These are phyloP conservation scores for Ectobius pallidus DNA, from an alignment of 2,888 invertebrate species.

Conservation along the genomic window DNA sequence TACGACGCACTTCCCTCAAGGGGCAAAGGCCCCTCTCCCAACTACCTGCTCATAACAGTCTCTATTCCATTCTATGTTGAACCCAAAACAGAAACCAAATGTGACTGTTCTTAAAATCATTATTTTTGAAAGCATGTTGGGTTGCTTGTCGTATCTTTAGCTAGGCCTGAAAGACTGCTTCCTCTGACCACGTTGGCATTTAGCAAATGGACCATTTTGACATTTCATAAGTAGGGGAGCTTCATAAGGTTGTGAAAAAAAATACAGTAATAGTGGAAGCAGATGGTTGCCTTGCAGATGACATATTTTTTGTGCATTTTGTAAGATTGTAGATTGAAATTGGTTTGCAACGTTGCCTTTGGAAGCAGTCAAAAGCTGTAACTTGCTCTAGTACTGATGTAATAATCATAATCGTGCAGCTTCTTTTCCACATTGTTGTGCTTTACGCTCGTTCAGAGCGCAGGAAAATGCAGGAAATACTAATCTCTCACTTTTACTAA, in stretches of 20 bases:
- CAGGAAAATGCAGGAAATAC: background rate
- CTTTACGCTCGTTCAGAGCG: constrained; percentile 4
- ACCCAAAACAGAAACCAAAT: background rate
- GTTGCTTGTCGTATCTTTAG: constrained; percentile 22
- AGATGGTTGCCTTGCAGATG: constrained; percentile 1
- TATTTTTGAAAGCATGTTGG: constrained; percentile 28
- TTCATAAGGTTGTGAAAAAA: constrained; percentile 19
- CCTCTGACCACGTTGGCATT: constrained; percentile 4
- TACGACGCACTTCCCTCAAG: constrained; percentile 9
- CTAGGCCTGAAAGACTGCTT: constrained; percentile 7
- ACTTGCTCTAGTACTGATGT: constrained; percentile 13
- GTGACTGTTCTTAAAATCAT: constrained; percentile 27
- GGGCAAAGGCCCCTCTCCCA: background rate
- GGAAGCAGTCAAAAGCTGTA: constrained; percentile 19
- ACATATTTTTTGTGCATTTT: background rate
- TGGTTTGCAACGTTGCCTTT: background rate
- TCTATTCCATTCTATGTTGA: constrained; percentile 23
- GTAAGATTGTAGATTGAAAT: background rate
- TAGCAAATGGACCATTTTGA: background rate
- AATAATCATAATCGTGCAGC: constrained; percentile 21
- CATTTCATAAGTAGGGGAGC: background rate
- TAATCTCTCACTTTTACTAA: constrained; percentile 23
- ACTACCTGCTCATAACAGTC: constrained; percentile 23
- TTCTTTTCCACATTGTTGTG: constrained; percentile 17
- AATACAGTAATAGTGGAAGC: background rate